Evolutionary conservation across 92 coral and sea anemone species (phyloP).

Genomic region (Anthopleura xanthogrammica): DNA sequence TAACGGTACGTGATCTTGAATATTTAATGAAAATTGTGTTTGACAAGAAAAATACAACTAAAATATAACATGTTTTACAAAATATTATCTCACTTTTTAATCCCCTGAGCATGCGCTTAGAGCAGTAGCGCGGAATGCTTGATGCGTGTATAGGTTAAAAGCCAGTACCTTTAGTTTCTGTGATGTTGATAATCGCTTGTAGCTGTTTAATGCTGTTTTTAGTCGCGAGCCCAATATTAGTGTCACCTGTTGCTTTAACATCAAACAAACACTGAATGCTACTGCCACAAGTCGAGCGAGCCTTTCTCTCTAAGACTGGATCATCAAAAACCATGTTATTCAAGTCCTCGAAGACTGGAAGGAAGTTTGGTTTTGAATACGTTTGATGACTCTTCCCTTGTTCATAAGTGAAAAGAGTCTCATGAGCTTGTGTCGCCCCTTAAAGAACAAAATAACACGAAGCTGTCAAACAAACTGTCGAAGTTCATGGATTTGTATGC

Average conservation of each 20-base stretch:
- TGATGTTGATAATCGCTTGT: conserved; percentile 48
- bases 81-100: no score
- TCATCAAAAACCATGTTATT: conserved; percentile 37
- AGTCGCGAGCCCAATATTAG: conserved; percentile 62
- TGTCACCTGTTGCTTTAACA: conserved; percentile 63
- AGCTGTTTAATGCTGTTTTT: conserved; percentile 41
- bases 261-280: conserved; percentile 72
- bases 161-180: conserved; percentile 50
- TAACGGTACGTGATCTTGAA: no score
- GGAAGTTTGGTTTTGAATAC: conserved; percentile 43
- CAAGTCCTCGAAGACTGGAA: conserved; percentile 60
- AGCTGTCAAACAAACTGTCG: background rate
- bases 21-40: no score
- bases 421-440: conserved; percentile 53
- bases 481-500: background rate
- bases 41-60: no score
- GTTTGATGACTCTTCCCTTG: conserved; percentile 44
- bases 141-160: background rate
- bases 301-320: conserved; percentile 45
- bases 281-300: conserved; percentile 54
- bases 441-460: background rate
- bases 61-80: no score
- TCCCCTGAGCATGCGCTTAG: no score
- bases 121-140: no score
- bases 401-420: conserved; percentile 57